A percentile compares a stretch with the other conserved stretches of the same genome.
phyloP scores from a whole-genome alignment of 2,113 vertebrate genomes.

The Taxidea taxus region DNA sequence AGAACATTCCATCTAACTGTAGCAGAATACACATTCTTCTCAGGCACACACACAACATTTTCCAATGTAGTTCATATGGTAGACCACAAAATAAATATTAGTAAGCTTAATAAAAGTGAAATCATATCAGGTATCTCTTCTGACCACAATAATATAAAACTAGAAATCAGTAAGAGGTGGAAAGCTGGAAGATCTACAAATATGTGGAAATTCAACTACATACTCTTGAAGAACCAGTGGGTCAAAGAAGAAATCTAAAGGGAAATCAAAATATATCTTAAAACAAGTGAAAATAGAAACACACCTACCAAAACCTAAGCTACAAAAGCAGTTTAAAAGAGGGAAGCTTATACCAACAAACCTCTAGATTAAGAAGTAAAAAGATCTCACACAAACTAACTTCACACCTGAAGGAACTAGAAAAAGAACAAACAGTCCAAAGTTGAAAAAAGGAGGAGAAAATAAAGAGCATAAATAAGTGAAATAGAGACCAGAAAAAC shows the following conservation, averaged over 20 bases:
- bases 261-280: not conserved
- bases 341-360: not conserved
- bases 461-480: not conserved
- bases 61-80: not conserved
- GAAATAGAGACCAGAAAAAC: not conserved
- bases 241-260: not conserved
- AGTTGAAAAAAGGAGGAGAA: not conserved
- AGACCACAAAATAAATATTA: not conserved
- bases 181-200: not conserved
- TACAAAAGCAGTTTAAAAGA: not conserved
- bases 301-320: not conserved
- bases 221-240: not conserved
- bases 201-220: not conserved
- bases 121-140: not conserved
- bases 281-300: not conserved
- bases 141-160: not conserved
- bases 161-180: not conserved
- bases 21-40: not conserved
- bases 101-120: not conserved
- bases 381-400: not conserved
- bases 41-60: not conserved
- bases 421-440: not conserved
- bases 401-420: not conserved
- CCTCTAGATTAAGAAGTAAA: not conserved
- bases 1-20: not conserved